These are phyloP conservation scores for Lithophane ornitopus DNA, from an alignment of 2,888 invertebrate genomes.

Conservation along the genomic window DNA sequence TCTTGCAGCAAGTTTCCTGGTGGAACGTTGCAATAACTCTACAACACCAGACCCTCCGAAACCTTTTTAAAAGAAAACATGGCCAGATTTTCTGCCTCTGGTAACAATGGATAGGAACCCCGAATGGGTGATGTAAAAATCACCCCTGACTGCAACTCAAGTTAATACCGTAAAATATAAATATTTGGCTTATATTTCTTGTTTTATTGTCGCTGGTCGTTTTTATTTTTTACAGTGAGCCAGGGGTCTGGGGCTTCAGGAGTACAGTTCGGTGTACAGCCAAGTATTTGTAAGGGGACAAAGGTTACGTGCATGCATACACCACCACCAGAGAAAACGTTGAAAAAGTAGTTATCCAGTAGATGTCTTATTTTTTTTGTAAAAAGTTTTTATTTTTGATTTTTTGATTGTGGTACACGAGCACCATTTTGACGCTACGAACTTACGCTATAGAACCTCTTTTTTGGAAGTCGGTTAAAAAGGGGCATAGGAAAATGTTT, in stretches of 20 bases:
- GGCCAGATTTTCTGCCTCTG: constrained; percentile 53
- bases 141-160: constrained; percentile 52
- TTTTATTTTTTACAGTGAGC: neutral
- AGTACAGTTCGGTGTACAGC: neutral
- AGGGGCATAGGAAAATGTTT: too few relatives aligned
- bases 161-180: neutral
- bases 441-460: too few relatives aligned
- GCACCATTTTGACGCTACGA: too few relatives aligned
- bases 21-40: constrained; percentile 59
- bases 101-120: constrained; percentile 66
- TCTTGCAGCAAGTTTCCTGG: constrained; percentile 64
- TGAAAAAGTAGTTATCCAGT: too few relatives aligned
- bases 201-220: constrained; percentile 11
- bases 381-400: too few relatives aligned
- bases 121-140: constrained; percentile 34
- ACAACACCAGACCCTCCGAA: constrained; percentile 47
- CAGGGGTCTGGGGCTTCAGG: neutral
- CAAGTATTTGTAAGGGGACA: neutral
- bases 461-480: too few relatives aligned
- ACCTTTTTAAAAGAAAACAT: constrained; percentile 58
- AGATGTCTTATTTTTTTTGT: too few relatives aligned
- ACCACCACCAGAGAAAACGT: neutral
- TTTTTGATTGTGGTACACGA: too few relatives aligned
- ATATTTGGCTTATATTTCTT: neutral
- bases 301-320: too few relatives aligned